Percentiles rank a stretch among this genome's conserved stretches.
phyloP scores from a whole-genome alignment of 35 echinoderm and acorn worm genomes.

The Apostichopus japonicus region DNA sequence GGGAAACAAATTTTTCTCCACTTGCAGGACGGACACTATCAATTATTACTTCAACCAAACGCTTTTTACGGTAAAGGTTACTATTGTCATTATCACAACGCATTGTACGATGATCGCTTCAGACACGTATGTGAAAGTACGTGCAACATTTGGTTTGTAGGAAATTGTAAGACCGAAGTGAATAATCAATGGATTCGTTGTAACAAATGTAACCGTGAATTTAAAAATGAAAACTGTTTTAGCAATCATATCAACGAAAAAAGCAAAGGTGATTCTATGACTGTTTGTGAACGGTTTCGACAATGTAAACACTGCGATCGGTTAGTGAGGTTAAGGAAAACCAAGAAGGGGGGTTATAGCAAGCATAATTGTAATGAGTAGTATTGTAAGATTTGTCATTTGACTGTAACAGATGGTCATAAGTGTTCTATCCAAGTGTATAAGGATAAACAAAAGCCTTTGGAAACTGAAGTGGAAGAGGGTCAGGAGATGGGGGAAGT shows the following conservation, averaged over 20 bases:
- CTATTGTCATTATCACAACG: background rate
- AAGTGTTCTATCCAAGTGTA: no score
- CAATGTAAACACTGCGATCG: no score
- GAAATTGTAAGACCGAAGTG: no score
- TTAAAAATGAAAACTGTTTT: constrained; percentile 2
- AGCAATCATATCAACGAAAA: background rate
- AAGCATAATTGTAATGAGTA: no score
- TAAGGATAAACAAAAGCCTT: no score
- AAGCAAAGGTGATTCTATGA: background rate
- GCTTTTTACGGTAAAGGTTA: no score
- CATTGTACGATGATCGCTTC: background rate
- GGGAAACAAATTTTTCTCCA: constrained; percentile 14
- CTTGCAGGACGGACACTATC: background rate
- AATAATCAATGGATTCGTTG: background rate
- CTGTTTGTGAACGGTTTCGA: no score
- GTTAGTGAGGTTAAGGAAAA: background rate
- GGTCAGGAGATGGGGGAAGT: background rate
- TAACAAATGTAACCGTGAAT: background rate
- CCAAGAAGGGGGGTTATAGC: no score
- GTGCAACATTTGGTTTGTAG: background rate
- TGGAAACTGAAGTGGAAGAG: background rate
- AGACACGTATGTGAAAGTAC: background rate
- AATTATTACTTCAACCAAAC: no score
- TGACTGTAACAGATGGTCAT: no score
- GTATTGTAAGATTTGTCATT: no score